A percentile compares a stretch with the other conserved stretches of the same genome.
These are phyloP conservation scores for Ginglymostoma cirratum DNA, from an alignment of 2,113 vertebrate genomes.

Conservation along the genomic window DNA sequence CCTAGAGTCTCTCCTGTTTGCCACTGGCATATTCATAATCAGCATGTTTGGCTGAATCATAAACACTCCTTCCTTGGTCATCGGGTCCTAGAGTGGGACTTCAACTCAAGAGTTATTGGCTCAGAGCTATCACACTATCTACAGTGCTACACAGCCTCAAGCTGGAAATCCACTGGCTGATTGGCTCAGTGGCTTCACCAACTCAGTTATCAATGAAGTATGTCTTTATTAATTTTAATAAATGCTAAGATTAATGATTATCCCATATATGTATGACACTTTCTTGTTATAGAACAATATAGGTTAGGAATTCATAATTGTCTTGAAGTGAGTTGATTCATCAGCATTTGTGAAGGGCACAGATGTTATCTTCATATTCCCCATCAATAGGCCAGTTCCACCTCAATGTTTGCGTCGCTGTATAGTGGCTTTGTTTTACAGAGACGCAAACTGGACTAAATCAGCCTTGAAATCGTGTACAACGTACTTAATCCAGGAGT, in stretches of 20 bases:
- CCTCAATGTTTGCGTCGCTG: neutral
- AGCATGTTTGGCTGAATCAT: no score
- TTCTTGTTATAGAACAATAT: neutral
- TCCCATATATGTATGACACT: neutral
- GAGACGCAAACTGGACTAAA: neutral
- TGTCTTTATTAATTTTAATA: neutral
- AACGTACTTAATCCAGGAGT: neutral
- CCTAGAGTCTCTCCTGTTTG: no score
- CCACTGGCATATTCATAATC: no score
- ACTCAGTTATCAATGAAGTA: neutral
- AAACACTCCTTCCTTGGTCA: no score
- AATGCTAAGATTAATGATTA: neutral
- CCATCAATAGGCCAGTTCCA: neutral
- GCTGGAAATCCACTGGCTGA: neutral
- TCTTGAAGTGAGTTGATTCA: neutral
- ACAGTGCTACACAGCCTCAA: no score
- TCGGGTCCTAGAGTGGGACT: no score
- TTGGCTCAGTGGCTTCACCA: neutral
- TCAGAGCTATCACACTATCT: no score
- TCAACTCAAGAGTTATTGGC: no score
- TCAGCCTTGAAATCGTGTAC: neutral
- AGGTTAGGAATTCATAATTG: neutral
- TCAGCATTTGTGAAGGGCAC: neutral
- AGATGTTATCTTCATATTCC: neutral
- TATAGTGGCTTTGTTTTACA: neutral